Percentiles rank a stretch among this genome's conserved stretches.
Evolutionary conservation across 1,140 invertebrate genomes (phyloP).

Genomic region (Anoplolepis gracilipes): DNA sequence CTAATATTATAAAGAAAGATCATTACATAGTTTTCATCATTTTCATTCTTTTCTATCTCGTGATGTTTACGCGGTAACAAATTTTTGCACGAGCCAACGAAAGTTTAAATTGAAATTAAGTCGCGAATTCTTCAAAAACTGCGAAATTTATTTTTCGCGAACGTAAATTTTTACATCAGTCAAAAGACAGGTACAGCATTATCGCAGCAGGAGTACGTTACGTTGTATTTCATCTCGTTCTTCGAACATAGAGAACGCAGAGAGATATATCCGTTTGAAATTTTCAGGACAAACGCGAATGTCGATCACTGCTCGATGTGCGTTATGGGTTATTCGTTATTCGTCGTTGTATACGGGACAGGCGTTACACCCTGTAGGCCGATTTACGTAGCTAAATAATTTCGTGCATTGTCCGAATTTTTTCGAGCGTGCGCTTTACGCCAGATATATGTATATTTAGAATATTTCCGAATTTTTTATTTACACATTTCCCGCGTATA

Average conservation of each 20-base stretch:
- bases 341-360: background rate
- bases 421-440: slow-evolving; percentile 9
- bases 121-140: background rate
- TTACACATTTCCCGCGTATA: background rate
- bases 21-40: background rate
- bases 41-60: background rate
- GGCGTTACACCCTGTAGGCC: background rate
- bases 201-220: background rate
- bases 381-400: slow-evolving; percentile 58
- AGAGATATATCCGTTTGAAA: background rate
- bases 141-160: background rate
- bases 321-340: slow-evolving; percentile 13
- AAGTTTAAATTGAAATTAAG: background rate
- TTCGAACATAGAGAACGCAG: background rate
- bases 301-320: background rate
- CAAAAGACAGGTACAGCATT: background rate
- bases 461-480: slow-evolving; percentile 40
- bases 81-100: background rate
- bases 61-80: background rate
- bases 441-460: slow-evolving; percentile 7
- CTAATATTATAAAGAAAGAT: background rate
- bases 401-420: slow-evolving; percentile 49
- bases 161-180: background rate
- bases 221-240: background rate
- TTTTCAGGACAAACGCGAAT: slow-evolving; percentile 9